phyloP scores from a whole-genome alignment of 1,140 invertebrate genomes.

The Achroia grisella region DNA sequence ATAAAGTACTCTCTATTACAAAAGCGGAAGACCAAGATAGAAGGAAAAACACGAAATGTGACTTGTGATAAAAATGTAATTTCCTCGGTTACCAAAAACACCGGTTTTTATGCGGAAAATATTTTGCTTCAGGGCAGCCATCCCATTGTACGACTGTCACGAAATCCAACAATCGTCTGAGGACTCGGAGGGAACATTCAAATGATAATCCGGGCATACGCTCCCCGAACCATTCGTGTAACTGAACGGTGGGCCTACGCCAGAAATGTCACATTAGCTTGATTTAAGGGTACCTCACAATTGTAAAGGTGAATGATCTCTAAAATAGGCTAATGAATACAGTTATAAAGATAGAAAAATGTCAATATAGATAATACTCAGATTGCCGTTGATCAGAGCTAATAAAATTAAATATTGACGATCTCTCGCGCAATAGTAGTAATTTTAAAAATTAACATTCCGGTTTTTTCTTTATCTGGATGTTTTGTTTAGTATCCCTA shows the following conservation, averaged over 20 bases:
- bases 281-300: constrained; percentile 50
- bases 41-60: constrained; percentile 11
- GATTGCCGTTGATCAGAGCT: too few species aligned
- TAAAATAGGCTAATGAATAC: constrained; percentile 9
- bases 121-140: constrained; percentile 29
- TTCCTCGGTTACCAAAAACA: constrained; percentile 14
- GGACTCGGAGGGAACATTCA: constrained; percentile 34
- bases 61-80: constrained; percentile 22
- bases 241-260: constrained; percentile 19
- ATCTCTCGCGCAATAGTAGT: too few species aligned
- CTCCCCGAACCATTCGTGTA: constrained; percentile 44
- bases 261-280: constrained; percentile 55
- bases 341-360: background rate
- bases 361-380: background rate
- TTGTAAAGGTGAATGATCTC: constrained; percentile 9
- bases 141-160: constrained; percentile 44
- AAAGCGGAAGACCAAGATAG: constrained; percentile 7
- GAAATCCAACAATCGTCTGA: constrained; percentile 51
- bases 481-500: too few species aligned
- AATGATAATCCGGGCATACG: constrained; percentile 57
- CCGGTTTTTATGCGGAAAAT: constrained; percentile 31
- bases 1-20: constrained; percentile 1
- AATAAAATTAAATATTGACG: too few species aligned
- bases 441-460: too few species aligned
- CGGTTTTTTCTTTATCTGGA: too few species aligned